Evolutionary conservation across 1,140 invertebrate genomes (phyloP).

Genomic region (Psix sp.): DNA sequence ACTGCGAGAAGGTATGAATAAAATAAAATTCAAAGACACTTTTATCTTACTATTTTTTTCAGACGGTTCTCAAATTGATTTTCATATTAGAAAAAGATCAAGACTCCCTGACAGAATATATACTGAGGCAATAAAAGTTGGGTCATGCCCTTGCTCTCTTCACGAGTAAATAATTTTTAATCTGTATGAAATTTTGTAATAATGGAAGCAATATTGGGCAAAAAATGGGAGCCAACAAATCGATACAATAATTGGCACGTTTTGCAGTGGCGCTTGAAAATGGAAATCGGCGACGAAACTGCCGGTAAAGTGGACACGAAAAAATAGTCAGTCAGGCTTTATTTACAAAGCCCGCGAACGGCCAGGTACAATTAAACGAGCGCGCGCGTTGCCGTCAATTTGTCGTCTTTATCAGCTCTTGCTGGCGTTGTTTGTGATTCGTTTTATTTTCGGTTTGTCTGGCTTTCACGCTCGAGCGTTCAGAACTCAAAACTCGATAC

Average conservation of each 20-base stretch:
- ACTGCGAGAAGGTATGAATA: too few relatives aligned
- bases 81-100: too few relatives aligned
- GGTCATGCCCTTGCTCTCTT: too few relatives aligned
- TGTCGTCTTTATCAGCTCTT: slow-evolving; percentile 50
- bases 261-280: slow-evolving; percentile 10
- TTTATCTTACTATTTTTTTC: too few relatives aligned
- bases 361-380: slow-evolving; percentile 50
- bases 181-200: too few relatives aligned
- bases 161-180: too few relatives aligned
- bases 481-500: slow-evolving; percentile 58
- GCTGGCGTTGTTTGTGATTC: slow-evolving; percentile 28
- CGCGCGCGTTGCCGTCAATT: slow-evolving; percentile 49
- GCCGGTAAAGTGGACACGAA: slow-evolving; percentile 22
- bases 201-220: slow-evolving; percentile 11
- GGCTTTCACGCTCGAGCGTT: slow-evolving; percentile 38
- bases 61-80: too few relatives aligned
- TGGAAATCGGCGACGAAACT: slow-evolving; percentile 44
- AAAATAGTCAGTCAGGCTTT: slow-evolving; percentile 39
- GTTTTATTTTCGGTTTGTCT: slow-evolving; percentile 41
- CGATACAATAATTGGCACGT: slow-evolving; percentile 37
- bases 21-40: too few relatives aligned
- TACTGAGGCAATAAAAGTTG: too few relatives aligned
- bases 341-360: slow-evolving; percentile 53
- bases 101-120: too few relatives aligned
- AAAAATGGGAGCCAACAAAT: slow-evolving; percentile 24